Conservation (phyloP, 2,113 vertebrate genomes). For the Macquaria australasica region DNA sequence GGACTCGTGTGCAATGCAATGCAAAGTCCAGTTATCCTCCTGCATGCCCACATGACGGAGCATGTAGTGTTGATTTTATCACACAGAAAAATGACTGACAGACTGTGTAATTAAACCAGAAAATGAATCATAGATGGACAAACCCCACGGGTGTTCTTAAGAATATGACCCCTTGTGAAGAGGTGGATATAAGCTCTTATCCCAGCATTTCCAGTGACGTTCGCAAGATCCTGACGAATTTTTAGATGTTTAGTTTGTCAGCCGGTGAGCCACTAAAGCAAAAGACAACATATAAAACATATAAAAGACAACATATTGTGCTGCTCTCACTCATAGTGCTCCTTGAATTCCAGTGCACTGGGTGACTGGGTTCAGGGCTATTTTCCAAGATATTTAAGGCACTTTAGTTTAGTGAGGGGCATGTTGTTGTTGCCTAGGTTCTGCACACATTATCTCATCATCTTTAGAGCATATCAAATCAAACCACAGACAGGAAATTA, state of each 20-base stretch:
- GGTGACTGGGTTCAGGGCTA: neutral
- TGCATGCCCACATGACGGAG: neutral
- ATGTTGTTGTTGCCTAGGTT: slow-evolving; percentile 8
- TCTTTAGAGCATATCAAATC: slow-evolving; percentile 10
- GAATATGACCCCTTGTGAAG: neutral
- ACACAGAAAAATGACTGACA: slow-evolving; percentile 26
- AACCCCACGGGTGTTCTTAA: slow-evolving; percentile 15
- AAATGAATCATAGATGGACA: slow-evolving; percentile 6
- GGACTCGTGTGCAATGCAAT: neutral
- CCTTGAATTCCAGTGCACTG: neutral
- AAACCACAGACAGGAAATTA: slow-evolving; percentile 15
- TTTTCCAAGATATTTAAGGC: slow-evolving; percentile 9
- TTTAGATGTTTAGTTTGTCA: neutral
- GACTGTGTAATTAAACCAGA: slow-evolving; percentile 35
- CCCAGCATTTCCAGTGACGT: slow-evolving; percentile 18
- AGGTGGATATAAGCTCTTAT: slow-evolving; percentile 26
- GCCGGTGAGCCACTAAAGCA: slow-evolving; percentile 17
- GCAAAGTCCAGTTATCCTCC: slow-evolving; percentile 6
- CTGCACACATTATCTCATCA: slow-evolving; percentile 9
- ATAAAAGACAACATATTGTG: neutral
- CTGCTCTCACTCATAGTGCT: neutral
- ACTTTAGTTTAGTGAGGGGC: slow-evolving; percentile 27
- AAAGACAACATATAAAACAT: slow-evolving; percentile 15
- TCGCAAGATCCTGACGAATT: slow-evolving; percentile 13
- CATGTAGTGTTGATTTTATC: slow-evolving; percentile 6